phyloP scores from a whole-genome alignment of 2,113 vertebrate genomes.

The Caranx ignobilis region DNA sequence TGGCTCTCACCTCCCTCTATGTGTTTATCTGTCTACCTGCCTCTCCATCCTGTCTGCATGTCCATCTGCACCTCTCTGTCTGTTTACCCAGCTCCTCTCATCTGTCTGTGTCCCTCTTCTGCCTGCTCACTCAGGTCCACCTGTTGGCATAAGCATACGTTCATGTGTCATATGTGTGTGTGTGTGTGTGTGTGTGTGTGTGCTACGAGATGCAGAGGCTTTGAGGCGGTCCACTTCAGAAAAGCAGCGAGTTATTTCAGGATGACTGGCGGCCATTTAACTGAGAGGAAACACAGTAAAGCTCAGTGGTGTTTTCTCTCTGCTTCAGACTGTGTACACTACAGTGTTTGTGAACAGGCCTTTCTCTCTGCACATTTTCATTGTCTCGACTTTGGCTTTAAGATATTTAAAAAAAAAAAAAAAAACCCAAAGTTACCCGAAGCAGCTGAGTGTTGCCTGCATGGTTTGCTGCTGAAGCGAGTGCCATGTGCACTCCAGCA shows the following conservation, averaged over 20 bases:
- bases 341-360: neutral
- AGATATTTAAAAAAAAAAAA: neutral
- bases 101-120: conserved; percentile 8
- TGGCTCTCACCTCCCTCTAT: conserved; percentile 52
- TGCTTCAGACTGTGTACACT: too few species aligned
- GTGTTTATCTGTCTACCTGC: conserved; percentile 38
- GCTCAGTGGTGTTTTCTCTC: too few species aligned
- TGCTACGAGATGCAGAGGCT: neutral
- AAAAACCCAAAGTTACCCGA: neutral
- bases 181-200: neutral
- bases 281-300: neutral
- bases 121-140: conserved; percentile 4
- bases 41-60: conserved; percentile 39
- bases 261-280: too few species aligned
- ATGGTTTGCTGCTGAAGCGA: neutral
- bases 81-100: conserved; percentile 5
- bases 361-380: neutral
- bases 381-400: neutral
- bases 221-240: neutral
- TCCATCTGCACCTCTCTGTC: conserved; percentile 54
- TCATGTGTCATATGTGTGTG: conserved; percentile 1
- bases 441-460: neutral
- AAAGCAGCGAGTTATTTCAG: too few species aligned
- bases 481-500: neutral
- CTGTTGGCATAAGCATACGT: conserved; percentile 12